Evolutionary conservation across 64 coral and sea anemone genomes (phyloP).

Genomic region (Pachyseris speciosa): DNA sequence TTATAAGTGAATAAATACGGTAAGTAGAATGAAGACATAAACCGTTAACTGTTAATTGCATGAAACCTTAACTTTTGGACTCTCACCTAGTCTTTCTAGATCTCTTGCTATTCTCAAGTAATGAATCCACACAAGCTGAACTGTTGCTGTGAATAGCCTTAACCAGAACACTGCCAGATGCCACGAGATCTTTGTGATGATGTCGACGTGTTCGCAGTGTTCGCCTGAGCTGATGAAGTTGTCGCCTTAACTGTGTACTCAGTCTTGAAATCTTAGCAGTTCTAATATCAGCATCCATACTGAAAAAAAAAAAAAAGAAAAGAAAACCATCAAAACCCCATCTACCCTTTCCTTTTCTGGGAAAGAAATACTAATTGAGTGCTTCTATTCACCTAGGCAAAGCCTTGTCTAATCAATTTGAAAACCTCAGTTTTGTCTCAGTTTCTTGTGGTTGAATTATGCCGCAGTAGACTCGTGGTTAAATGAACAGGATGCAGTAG

Average conservation of each 20-base stretch:
- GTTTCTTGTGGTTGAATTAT: too few relatives aligned
- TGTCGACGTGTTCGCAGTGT: constrained; percentile 69
- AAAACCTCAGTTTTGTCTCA: too few relatives aligned
- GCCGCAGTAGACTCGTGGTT: too few relatives aligned
- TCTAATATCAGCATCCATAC: constrained; percentile 61
- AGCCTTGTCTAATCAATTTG: too few relatives aligned
- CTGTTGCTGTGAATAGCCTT: constrained; percentile 77
- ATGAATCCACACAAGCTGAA: constrained; percentile 70
- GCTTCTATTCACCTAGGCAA: too few relatives aligned
- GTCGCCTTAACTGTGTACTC: constrained; percentile 75
- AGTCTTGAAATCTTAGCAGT: constrained; percentile 88
- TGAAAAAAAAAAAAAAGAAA: neutral
- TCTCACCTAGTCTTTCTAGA: constrained; percentile 11
- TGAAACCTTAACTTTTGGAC: too few relatives aligned
- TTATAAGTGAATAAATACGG: too few relatives aligned
- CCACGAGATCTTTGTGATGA: constrained; percentile 60
- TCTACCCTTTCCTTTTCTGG: neutral
- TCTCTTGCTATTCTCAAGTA: constrained; percentile 42
- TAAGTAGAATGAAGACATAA: too few relatives aligned
- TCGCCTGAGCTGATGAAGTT: constrained; percentile 85
- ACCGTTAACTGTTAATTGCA: too few relatives aligned
- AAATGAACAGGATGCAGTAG: too few relatives aligned
- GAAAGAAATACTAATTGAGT: too few relatives aligned
- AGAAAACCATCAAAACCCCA: neutral
- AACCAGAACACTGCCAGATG: constrained; percentile 71